Conservation (phyloP, 2,797 vertebrate species). For the Tympanoctomys barrerae region DNA sequence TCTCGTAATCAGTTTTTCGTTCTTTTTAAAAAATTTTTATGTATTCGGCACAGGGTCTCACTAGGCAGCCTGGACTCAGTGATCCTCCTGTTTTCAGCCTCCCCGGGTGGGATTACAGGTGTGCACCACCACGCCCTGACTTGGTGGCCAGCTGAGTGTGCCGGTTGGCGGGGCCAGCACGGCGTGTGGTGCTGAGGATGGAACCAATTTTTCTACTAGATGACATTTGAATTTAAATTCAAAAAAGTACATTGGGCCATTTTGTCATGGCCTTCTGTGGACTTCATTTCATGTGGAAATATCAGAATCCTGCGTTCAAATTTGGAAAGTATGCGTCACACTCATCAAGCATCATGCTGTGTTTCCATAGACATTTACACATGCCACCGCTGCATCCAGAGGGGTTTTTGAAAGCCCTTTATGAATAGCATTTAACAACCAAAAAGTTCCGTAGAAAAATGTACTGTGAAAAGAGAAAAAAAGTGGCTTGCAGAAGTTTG, state of each 20-base stretch:
- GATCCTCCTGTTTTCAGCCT: too few relatives aligned
- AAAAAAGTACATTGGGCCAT: not conserved
- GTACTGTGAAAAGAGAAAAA: conserved; percentile 31
- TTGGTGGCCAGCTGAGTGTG: too few relatives aligned
- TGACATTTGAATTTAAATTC: conserved; percentile 66
- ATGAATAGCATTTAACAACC: conserved; percentile 54
- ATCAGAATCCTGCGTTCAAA: conserved; percentile 67
- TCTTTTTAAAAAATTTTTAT: too few relatives aligned
- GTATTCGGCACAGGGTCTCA: too few relatives aligned
- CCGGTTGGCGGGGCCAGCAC: too few relatives aligned
- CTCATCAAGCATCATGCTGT: conserved; percentile 34
- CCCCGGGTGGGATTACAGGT: too few relatives aligned
- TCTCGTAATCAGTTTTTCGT: not conserved
- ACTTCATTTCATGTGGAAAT: conserved; percentile 57
- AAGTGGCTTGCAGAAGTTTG: conserved; percentile 11
- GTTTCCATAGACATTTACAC: conserved; percentile 63
- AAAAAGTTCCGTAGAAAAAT: conserved; percentile 60
- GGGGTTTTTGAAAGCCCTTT: conserved; percentile 10
- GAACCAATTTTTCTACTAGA: not conserved
- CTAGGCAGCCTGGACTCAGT: too few relatives aligned
- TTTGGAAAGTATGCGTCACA: conserved; percentile 38
- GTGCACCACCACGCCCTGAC: too few relatives aligned
- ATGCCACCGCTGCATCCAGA: conserved; percentile 34
- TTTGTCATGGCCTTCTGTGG: not conserved
- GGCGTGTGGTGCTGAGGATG: too few relatives aligned